Evolutionary conservation across 2,113 vertebrate genomes (phyloP).

Genomic region (Gila orcuttii): DNA sequence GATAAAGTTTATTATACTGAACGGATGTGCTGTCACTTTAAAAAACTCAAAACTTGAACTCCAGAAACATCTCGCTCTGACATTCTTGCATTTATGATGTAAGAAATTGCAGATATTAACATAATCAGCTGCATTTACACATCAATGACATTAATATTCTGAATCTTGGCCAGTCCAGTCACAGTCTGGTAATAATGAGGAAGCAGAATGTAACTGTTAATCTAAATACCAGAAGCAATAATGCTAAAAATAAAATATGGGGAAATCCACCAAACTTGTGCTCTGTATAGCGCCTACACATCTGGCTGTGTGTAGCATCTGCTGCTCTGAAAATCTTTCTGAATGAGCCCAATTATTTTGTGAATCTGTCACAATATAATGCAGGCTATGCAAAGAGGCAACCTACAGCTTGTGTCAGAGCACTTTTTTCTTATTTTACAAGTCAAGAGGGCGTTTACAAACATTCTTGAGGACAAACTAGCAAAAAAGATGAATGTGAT

Average conservation of each 20-base stretch:
- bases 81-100: not conserved
- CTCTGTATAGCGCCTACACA: not conserved
- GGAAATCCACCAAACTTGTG: not conserved
- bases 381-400: not conserved
- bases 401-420: not conserved
- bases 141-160: not conserved
- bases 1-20: not conserved
- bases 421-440: not conserved
- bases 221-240: not conserved
- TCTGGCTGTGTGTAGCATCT: not conserved
- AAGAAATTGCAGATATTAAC: no score
- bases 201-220: not conserved
- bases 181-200: not conserved
- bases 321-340: not conserved
- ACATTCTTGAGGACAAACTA: not conserved
- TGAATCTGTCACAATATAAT: not conserved
- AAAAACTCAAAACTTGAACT: not conserved
- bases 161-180: not conserved
- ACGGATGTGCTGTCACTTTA: not conserved
- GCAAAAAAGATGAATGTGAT: no score
- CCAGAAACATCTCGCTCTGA: not conserved
- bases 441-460: not conserved
- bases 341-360: no score
- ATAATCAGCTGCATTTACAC: no score
- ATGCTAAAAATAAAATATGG: not conserved